Conservation (phyloP, 2,888 invertebrate species). For the Dendrolimus pini region DNA sequence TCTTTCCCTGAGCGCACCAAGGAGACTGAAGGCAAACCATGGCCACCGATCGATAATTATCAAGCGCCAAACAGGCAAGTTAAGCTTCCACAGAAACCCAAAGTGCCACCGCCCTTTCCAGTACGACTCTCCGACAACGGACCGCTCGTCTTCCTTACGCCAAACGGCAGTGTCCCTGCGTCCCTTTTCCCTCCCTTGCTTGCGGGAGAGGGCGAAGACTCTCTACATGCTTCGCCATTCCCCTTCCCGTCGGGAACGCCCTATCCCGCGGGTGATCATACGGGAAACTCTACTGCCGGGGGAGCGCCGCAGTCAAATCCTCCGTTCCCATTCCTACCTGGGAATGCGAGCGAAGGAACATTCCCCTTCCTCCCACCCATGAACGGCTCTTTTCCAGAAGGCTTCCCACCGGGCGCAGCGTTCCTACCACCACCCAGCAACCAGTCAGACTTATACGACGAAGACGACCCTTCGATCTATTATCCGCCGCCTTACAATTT, state of each 20-base stretch:
- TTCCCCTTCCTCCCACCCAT: slow-evolving; percentile 74
- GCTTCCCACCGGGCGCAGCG: slow-evolving; percentile 74
- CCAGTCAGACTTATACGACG: slow-evolving; percentile 87
- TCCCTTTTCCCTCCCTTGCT: slow-evolving; percentile 81
- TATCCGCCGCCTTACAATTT: slow-evolving; percentile 95
- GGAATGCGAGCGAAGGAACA: slow-evolving; percentile 75
- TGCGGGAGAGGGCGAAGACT: slow-evolving; percentile 77
- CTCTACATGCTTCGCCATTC: slow-evolving; percentile 73
- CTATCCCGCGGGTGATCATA: slow-evolving; percentile 76
- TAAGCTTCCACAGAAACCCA: slow-evolving; percentile 87
- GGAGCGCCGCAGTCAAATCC: slow-evolving; percentile 79
- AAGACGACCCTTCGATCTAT: slow-evolving; percentile 93
- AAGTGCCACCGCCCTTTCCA: slow-evolving; percentile 95
- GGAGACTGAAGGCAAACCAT: slow-evolving; percentile 66
- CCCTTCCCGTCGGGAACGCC: slow-evolving; percentile 76
- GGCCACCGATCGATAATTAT: slow-evolving; percentile 91
- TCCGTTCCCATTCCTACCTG: slow-evolving; percentile 78
- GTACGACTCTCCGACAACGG: slow-evolving; percentile 91
- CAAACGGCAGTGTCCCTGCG: slow-evolving; percentile 85
- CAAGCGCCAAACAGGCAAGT: slow-evolving; percentile 89
- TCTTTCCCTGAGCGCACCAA: slow-evolving; percentile 77
- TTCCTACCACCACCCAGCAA: slow-evolving; percentile 83
- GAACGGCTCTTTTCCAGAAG: slow-evolving; percentile 76
- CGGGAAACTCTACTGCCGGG: slow-evolving; percentile 81
- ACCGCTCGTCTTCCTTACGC: slow-evolving; percentile 90